A percentile compares a stretch with the other conserved stretches of the same genome.
These are phyloP conservation scores for Platycheirus albimanus DNA, from an alignment of 2,888 invertebrate genomes.

Conservation along the genomic window DNA sequence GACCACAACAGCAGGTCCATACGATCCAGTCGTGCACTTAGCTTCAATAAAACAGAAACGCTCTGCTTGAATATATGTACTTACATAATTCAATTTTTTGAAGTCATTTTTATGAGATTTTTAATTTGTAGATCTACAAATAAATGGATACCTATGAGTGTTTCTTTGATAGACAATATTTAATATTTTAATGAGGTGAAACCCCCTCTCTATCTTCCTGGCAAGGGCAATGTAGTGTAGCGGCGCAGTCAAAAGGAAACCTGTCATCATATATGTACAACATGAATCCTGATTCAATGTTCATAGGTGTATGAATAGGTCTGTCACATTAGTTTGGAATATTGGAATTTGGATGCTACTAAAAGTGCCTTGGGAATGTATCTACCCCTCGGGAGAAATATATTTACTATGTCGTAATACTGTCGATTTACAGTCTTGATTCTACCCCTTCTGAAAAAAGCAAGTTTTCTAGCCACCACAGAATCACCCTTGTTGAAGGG, in stretches of 20 bases:
- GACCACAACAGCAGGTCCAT: too few species aligned
- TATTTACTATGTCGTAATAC: slow-evolving; percentile 64
- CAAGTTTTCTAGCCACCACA: slow-evolving; percentile 63
- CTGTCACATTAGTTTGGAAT: slow-evolving; percentile 55
- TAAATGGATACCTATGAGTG: too few species aligned
- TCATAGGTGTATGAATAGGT: slow-evolving; percentile 59
- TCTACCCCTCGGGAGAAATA: slow-evolving; percentile 55
- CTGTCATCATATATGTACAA: slow-evolving; percentile 48
- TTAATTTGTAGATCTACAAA: too few species aligned
- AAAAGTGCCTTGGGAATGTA: slow-evolving; percentile 18
- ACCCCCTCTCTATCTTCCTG: neutral
- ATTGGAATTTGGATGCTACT: too few species aligned
- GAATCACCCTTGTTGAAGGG: slow-evolving; percentile 65
- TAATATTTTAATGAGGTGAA: neutral
- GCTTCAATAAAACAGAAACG: too few species aligned
- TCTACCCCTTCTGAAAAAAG: slow-evolving; percentile 62
- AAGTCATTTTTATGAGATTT: neutral
- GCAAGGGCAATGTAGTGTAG: slow-evolving; percentile 36
- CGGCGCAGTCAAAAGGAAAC: slow-evolving; percentile 57
- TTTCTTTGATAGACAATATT: slow-evolving; percentile 8
- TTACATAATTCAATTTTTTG: too few species aligned
- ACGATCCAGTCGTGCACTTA: too few species aligned
- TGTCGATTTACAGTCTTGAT: slow-evolving; percentile 37
- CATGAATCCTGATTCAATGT: slow-evolving; percentile 50
- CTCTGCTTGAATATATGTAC: too few species aligned